Percentiles rank a stretch among this genome's conserved stretches.
These are phyloP conservation scores for Popillia japonica DNA, from an alignment of 1,140 invertebrate species.

Conservation along the genomic window DNA sequence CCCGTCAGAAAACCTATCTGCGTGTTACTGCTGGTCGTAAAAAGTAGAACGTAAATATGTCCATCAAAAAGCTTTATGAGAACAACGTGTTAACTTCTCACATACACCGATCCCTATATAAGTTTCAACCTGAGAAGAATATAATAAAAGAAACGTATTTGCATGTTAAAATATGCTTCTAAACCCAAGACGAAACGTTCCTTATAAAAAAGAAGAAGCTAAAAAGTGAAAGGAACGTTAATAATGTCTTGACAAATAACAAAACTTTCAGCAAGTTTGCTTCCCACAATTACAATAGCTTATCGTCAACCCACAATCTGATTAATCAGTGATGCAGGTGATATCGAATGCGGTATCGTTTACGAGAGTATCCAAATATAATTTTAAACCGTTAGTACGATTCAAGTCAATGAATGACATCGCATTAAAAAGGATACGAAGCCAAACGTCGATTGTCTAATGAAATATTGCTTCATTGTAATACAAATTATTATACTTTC, in stretches of 20 bases:
- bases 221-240: too few relatives aligned
- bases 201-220: too few relatives aligned
- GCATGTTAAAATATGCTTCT: too few relatives aligned
- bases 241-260: too few relatives aligned
- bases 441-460: background rate
- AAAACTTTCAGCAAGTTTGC: too few relatives aligned
- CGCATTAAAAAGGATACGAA: background rate
- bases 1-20: background rate
- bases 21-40: constrained; percentile 33
- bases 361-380: too few relatives aligned
- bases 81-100: constrained; percentile 26
- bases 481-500: background rate
- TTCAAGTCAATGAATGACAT: background rate
- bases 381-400: background rate
- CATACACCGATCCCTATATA: too few relatives aligned
- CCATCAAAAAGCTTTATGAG: constrained; percentile 30
- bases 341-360: background rate
- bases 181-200: too few relatives aligned
- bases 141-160: too few relatives aligned
- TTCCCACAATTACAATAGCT: too few relatives aligned
- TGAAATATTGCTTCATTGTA: constrained; percentile 7
- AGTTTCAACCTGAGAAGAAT: too few relatives aligned
- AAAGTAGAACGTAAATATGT: constrained; percentile 38
- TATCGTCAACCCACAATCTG: too few relatives aligned
- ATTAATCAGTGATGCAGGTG: background rate